phyloP scores from a whole-genome alignment of 2,797 vertebrate species.

The Vespertilio murinus region DNA sequence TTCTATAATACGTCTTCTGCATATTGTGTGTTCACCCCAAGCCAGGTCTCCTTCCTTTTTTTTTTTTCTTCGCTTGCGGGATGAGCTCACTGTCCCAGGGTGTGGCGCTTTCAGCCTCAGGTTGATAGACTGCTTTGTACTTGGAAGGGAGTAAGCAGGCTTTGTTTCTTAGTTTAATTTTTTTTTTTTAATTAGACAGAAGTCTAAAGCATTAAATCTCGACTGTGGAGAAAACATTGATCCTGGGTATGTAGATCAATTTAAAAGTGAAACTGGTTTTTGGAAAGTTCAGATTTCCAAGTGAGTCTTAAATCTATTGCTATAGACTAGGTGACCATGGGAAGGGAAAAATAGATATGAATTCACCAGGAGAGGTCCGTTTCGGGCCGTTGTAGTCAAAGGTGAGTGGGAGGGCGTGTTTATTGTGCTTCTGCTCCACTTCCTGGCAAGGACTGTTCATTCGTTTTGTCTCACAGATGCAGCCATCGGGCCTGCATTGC shows the following conservation, averaged over 20 bases:
- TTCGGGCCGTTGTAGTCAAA: neutral
- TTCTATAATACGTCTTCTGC: neutral
- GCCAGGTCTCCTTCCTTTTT: neutral
- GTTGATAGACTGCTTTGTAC: neutral
- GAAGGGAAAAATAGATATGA: neutral
- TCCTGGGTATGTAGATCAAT: neutral
- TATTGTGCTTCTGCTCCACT: neutral
- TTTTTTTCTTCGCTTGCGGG: neutral
- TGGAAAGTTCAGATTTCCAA: neutral
- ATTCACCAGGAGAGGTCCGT: neutral
- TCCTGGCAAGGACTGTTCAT: neutral
- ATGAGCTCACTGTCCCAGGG: conserved; percentile 70
- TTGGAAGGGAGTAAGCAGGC: neutral
- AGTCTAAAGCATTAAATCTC: neutral
- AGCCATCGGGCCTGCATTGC: neutral
- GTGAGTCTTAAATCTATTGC: neutral
- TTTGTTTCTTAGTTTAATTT: conserved; percentile 3
- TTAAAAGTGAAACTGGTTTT: neutral
- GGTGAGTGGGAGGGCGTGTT: neutral
- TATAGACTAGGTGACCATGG: neutral
- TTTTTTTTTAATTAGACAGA: neutral
- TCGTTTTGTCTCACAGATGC: neutral
- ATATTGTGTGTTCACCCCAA: neutral
- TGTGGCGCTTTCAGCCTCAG: conserved; percentile 39
- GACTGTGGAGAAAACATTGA: neutral